These are phyloP conservation scores for Amphipyra tragopoginis DNA, from an alignment of 2,888 invertebrate genomes.

Conservation along the genomic window DNA sequence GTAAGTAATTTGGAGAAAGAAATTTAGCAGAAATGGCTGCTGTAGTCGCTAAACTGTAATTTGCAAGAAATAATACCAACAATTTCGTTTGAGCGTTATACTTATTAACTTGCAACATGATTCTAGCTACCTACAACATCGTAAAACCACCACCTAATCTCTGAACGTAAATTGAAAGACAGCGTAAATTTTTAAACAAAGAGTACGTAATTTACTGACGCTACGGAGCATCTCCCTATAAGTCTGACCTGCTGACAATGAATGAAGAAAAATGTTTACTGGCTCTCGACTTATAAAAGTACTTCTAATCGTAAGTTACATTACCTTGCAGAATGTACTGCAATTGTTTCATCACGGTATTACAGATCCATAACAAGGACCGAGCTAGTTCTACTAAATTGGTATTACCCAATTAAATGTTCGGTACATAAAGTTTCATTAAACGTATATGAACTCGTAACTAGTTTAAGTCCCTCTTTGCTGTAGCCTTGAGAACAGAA, in stretches of 20 bases:
- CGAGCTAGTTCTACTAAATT: conserved; percentile 33
- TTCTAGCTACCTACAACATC: conserved; percentile 62
- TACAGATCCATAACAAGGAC: conserved; percentile 17
- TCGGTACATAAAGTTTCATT: conserved; percentile 37
- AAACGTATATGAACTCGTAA: conserved; percentile 43
- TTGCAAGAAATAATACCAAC: conserved; percentile 73
- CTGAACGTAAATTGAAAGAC: conserved; percentile 37
- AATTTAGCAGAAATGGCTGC: conserved; percentile 62
- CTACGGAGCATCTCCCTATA: conserved; percentile 15
- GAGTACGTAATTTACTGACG: conserved; percentile 32
- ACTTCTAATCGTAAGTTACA: conserved; percentile 17
- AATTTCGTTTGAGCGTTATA: conserved; percentile 67
- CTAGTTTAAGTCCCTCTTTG: conserved; percentile 49
- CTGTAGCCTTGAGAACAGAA: conserved; percentile 26
- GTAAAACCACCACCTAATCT: conserved; percentile 54
- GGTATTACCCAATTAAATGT: conserved; percentile 50
- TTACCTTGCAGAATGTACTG: conserved; percentile 2
- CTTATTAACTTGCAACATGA: conserved; percentile 68
- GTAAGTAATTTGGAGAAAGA: conserved; percentile 72
- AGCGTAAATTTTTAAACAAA: conserved; percentile 39
- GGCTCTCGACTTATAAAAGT: conserved; percentile 6
- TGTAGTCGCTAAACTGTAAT: conserved; percentile 70
- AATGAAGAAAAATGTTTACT: conserved; percentile 35
- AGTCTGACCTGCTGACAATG: conserved; percentile 21
- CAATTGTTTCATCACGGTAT: conserved; percentile 27